phyloP scores from a whole-genome alignment of 1,140 invertebrate species.

The Drosophila subobscura region DNA sequence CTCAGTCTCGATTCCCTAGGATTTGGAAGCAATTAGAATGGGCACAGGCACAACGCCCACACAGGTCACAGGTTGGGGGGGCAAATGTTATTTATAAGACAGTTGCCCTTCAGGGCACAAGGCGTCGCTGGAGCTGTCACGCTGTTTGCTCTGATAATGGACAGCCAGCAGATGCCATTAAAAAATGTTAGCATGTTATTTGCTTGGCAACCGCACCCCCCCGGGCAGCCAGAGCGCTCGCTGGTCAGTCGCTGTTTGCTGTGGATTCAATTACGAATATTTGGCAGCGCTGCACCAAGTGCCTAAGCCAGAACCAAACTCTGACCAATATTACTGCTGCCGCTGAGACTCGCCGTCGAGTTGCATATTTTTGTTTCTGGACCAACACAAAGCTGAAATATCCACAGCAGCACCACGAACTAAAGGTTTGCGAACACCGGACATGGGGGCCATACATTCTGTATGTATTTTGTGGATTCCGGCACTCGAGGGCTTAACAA shows the following conservation, averaged over 20 bases:
- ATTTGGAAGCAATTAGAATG: conserved; percentile 77
- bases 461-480: conserved; percentile 1
- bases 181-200: conserved; percentile 54
- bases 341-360: neutral
- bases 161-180: conserved; percentile 51
- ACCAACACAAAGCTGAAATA: conserved; percentile 44
- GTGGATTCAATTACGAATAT: too few relatives aligned
- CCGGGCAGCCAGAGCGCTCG: neutral
- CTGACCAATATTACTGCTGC: conserved; percentile 6
- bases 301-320: too few relatives aligned
- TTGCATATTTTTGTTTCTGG: conserved; percentile 22
- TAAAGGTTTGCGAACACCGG: conserved; percentile 19
- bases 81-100: conserved; percentile 39
- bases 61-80: conserved; percentile 7
- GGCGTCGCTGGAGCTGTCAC: conserved; percentile 58
- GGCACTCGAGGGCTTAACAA: too few relatives aligned
- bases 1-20: conserved; percentile 37
- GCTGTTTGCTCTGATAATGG: conserved; percentile 71
- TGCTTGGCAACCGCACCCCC: conserved; percentile 17
- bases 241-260: too few relatives aligned
- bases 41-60: conserved; percentile 14
- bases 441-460: neutral
- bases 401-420: conserved; percentile 28
- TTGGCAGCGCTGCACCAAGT: too few relatives aligned
- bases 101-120: conserved; percentile 8